Base-by-base conservation (phyloP, 1,140 invertebrate genomes). In the Drosophila willistoni region DNA sequence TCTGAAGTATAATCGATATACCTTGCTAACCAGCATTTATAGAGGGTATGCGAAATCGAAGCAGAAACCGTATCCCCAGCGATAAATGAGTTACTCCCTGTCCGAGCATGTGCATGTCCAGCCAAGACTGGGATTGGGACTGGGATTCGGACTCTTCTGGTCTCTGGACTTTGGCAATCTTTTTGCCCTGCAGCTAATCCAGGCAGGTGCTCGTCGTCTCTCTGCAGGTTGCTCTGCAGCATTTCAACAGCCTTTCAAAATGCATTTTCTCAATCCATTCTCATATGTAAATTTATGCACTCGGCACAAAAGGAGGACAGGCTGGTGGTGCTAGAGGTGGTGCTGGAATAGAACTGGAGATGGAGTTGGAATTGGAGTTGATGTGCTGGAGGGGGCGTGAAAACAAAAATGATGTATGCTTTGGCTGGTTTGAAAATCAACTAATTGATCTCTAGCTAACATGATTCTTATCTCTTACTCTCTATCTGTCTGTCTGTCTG, bases 361-460 rank as follows among this genome's bases (percentile, higher is more conserved):
- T 39, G 51, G 41, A 25, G 56, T 13, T 39, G 51, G 41, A 17
- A 33, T 12, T 55, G 39, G 41, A 17, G 59, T 29, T 19, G 51
- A 29, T 29, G 29, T 7, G 42, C 36, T 7, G 57, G 54, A 47
- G 68, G 75, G 56, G 73, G 73, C 73, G 73, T 70, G 41, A 29
- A 62, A 62, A 44, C 19, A 29, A 89, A 90, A 80, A 85, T 90
- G 85, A 90, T 82, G 90, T 90, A 90, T 90, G 75, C 71, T 64
- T n/a, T 74, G 70, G 73, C 63, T 77, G 75, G 65, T 71, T 74
- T 63, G 73, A 83, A 83, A 90, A 90, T 90, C 87, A 83, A 90
- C 87, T 90, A 90, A 90, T 90, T 90, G 87, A 90, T 90, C 82
- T 71, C 82, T 66, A 79, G 87, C 86, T 75, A 90, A 90, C 87